Evolutionary conservation across 2,113 vertebrate species (phyloP), one percentile per base, ranked within the genome.

Genomic region (Halichoeres trimaculatus): DNA sequence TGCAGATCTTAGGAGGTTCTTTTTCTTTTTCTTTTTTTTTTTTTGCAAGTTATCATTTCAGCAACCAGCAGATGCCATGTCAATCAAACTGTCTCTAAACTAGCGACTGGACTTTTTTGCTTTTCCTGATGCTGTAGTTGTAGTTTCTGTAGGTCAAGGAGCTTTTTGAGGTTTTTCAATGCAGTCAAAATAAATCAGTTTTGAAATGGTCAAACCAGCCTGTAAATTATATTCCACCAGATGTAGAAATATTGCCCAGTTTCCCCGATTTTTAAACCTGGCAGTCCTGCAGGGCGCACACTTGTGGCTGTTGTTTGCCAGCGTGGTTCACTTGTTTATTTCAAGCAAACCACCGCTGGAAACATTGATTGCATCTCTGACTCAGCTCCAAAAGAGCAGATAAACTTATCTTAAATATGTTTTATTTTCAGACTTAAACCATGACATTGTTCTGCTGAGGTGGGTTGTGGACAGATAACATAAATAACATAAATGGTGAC

Each of bases 271-370:
- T 34, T 54, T 76, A 76, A 88, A 68, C 73, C 67, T 45, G 61
- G 53, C 75, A 73, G 62, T 67, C 62, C 57, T 54, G 43, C 47
- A 57, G 71, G 53, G 72, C 54, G 43, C 62, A 80, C 70, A 63
- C 47, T 73, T 54, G 41, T 70, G 70, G 57, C 64, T 64, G 54
- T 48, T 67, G 67, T 68, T 77, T 64, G 47, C 77, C 74, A 64
- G 40, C 16, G 64, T 63, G 71, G 75, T 81, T 67, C 56, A 20
- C 48, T 36, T 63, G 76, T 79, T 73, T 74, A 61, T 76, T 70
- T 60, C 45, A 58, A 50, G 69, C 58, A 63, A 83, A 84, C 77
- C 68, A 19, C 81, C 70, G 70, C 67, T 79, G 65, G 72, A 81
- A 76, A 84, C 70, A 75, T 67, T 67, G 64, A 75, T 70, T 24